A percentile compares a stretch with the other conserved stretches of the same genome.
Evolutionary conservation across 37 sponge, comb jelly and placozoan species (phyloP).

Genomic region (Petrosia ficiformis): DNA sequence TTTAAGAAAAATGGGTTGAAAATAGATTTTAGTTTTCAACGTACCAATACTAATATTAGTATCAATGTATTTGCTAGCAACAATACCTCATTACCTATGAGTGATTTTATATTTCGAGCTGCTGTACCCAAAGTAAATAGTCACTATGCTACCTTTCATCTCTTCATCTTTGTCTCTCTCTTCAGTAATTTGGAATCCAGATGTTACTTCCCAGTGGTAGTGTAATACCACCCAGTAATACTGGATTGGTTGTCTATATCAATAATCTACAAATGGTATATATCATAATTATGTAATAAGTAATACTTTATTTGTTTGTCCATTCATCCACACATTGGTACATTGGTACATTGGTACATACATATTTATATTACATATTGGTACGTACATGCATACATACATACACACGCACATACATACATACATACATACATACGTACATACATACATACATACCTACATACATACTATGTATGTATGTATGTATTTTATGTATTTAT

Average conservation of each 20-base stretch:
- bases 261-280: conserved; percentile 75
- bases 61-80: conserved; percentile 76
- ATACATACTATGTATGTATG: no score
- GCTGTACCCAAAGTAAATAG: conserved; percentile 90
- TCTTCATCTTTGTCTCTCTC: not conserved
- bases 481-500: no score
- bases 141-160: no score
- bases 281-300: no score
- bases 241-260: conserved; percentile 69
- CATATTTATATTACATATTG: no score
- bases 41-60: conserved; percentile 16
- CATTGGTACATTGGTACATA: no score
- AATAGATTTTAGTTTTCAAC: conserved; percentile 64
- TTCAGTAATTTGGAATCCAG: conserved; percentile 73
- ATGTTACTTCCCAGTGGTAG: conserved; percentile 76
- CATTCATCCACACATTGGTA: no score
- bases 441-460: no score
- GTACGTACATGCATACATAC: no score
- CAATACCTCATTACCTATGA: conserved; percentile 54
- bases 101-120: conserved; percentile 89
- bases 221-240: conserved; percentile 48
- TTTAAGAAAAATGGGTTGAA: conserved; percentile 83
- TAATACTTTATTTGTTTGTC: no score
- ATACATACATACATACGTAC: no score
- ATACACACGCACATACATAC: no score